Base-by-base conservation (phyloP, 1,140 invertebrate genomes). In the Sycophaga agraensis region DNA sequence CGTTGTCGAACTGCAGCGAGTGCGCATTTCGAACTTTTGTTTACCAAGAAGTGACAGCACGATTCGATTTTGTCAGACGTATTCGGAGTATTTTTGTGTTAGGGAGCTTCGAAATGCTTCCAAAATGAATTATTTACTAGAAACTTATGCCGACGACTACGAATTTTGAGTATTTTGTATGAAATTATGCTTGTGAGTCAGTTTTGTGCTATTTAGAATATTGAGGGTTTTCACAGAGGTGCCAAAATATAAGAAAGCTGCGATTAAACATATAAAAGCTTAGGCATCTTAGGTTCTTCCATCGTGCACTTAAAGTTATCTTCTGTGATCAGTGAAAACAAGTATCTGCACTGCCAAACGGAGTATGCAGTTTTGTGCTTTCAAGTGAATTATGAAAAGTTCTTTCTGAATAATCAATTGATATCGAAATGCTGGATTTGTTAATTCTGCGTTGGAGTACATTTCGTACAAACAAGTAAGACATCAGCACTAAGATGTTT, bases 401-500 rank as follows among this genome's bases (percentile, higher is more conserved):
- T 0, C 4, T 22, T 46, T 56, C 17, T 35, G 12, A 12, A 16
- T 8, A 2, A 31, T 26, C 16, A 11, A n/a, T 0, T 8, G 16
- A 40, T 12, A 58, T 22, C 31, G 56, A 58, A 6, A 58, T 58
- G 56, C 34, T 16, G 56, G 31, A 21, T 8, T 26, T n/a, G 16
- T 22, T 22, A 21, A 12, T 24, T 9, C 45, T 48, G 56, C 17
- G 4, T 35, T 11, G 12, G 16, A 40, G 11, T 43, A 31, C 21
- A 3, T 17, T 48, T 48, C 19, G n/a, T 26, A 22, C 11, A n/a
- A 48, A 48, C 31, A 26, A 37, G 22, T 57, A 48, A 57, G 6
- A 26, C 28, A 34, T 26, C 24, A n/a, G 9, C 17, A 17, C 35
- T 58, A 34, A 49, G 24, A 81, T 81, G 79, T 78, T 80, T 56